Conservation (phyloP, 30 jellyfish, hydroid and myxozoan genomes). For the Nemopilema nomurai region DNA sequence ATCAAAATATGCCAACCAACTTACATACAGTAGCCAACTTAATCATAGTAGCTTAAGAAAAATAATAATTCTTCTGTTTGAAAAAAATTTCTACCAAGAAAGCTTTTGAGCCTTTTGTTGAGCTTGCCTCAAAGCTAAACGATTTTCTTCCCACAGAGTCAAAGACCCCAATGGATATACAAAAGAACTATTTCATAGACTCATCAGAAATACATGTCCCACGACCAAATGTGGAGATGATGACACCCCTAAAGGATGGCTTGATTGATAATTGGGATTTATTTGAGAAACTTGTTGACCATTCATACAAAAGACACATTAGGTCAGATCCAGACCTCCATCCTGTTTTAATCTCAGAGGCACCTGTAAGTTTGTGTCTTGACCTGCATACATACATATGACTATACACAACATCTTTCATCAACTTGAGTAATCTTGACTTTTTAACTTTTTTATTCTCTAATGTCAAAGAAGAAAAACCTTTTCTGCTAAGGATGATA, state of each 20-base stretch:
- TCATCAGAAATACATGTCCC: conserved; percentile 68
- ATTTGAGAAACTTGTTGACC: conserved; percentile 87
- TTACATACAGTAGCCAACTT: no score
- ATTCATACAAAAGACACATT: conserved; percentile 81
- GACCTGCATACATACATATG: not conserved
- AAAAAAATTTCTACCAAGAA: no score
- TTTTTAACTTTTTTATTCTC: no score
- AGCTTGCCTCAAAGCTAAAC: not conserved
- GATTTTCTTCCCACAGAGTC: conserved; percentile 13
- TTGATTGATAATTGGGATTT: conserved; percentile 96
- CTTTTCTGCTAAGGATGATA: no score
- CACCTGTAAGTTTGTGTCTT: conserved; percentile 74
- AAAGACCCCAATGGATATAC: conserved; percentile 28
- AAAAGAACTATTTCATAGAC: conserved; percentile 42
- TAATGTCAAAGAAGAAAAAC: no score
- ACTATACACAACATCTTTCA: no score
- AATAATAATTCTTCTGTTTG: no score
- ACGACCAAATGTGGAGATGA: conserved; percentile 84
- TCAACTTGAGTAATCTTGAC: no score
- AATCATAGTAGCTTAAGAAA: no score
- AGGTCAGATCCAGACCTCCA: conserved; percentile 87
- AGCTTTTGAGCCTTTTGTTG: no score
- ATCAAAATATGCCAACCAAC: no score
- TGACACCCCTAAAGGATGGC: conserved; percentile 88
- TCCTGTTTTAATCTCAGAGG: conserved; percentile 98